Percentiles rank a stretch among this genome's conserved stretches.
Conservation (phyloP, 2,888 invertebrate genomes). For the Chironomus tentans region DNA sequence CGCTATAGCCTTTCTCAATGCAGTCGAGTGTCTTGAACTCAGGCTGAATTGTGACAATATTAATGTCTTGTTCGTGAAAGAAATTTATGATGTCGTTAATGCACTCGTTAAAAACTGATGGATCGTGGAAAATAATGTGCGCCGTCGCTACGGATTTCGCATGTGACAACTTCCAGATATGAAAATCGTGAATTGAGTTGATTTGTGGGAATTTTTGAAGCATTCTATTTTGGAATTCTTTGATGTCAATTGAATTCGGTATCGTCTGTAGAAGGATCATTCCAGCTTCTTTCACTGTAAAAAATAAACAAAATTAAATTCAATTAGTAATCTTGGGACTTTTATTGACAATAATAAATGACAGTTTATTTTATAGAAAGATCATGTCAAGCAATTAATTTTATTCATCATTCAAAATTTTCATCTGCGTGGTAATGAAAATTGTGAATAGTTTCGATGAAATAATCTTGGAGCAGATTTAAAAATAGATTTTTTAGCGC, state of each 20-base stretch:
- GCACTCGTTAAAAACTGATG: constrained; percentile 45
- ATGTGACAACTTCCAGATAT: constrained; percentile 79
- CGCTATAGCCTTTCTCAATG: background rate
- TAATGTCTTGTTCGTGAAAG: constrained; percentile 71
- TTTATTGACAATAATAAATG: too few species aligned
- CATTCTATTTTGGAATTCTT: constrained; percentile 55
- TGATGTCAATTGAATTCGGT: constrained; percentile 76
- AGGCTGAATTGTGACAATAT: constrained; percentile 78
- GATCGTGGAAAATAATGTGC: constrained; percentile 57
- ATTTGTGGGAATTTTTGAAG: constrained; percentile 58
- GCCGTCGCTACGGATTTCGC: constrained; percentile 74
- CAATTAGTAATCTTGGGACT: too few species aligned
- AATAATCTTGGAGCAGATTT: too few species aligned
- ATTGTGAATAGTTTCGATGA: too few species aligned
- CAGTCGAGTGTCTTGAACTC: constrained; percentile 51
- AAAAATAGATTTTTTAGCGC: too few species aligned
- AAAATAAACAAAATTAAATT: constrained; percentile 29
- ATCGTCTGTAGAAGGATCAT: constrained; percentile 85
- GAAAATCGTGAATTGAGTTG: constrained; percentile 73
- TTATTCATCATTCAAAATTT: background rate
- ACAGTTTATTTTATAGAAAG: too few species aligned
- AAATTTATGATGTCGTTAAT: constrained; percentile 58
- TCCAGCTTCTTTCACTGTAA: constrained; percentile 77
- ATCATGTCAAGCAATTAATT: background rate
- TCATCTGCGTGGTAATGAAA: background rate